These are phyloP conservation scores for Suricata suricatta DNA, from an alignment of 2,113 vertebrate genomes.

Conservation along the genomic window DNA sequence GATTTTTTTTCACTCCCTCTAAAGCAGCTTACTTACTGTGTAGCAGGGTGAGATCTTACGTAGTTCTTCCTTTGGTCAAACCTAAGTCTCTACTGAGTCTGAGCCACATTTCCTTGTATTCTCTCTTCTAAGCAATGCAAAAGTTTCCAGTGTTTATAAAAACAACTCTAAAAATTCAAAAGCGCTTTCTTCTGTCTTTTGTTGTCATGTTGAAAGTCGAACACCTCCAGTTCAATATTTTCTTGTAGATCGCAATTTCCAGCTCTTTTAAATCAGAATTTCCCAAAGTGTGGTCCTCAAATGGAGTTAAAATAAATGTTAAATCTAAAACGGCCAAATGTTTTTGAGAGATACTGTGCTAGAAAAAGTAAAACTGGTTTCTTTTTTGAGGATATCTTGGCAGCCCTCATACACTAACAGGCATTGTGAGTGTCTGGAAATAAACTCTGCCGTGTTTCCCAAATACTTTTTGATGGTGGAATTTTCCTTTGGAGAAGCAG, in stretches of 20 bases:
- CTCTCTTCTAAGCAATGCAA: not conserved
- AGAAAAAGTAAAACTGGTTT: not conserved
- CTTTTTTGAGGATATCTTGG: not conserved
- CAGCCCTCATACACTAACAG: not conserved
- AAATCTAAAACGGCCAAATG: not conserved
- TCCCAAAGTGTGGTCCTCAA: not conserved
- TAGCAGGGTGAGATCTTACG: not conserved
- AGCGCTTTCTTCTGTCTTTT: not conserved
- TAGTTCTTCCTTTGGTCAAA: not conserved
- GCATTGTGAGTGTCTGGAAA: not conserved
- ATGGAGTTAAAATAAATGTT: not conserved
- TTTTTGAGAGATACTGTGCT: not conserved
- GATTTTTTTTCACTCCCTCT: not conserved
- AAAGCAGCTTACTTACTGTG: not conserved
- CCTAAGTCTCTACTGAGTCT: not conserved
- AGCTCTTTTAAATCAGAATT: not conserved
- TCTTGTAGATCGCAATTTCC: not conserved
- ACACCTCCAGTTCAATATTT: conserved; percentile 1
- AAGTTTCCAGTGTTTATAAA: not conserved
- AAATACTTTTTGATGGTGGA: not conserved
- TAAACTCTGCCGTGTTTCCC: not conserved
- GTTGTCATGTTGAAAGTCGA: not conserved
- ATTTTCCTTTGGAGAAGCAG: not conserved
- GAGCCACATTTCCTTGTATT: not conserved
- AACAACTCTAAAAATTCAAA: not conserved